Evolutionary conservation across 2,113 vertebrate species (phyloP), one percentile per base, ranked within the genome.

Genomic region (Nettapus auritus): DNA sequence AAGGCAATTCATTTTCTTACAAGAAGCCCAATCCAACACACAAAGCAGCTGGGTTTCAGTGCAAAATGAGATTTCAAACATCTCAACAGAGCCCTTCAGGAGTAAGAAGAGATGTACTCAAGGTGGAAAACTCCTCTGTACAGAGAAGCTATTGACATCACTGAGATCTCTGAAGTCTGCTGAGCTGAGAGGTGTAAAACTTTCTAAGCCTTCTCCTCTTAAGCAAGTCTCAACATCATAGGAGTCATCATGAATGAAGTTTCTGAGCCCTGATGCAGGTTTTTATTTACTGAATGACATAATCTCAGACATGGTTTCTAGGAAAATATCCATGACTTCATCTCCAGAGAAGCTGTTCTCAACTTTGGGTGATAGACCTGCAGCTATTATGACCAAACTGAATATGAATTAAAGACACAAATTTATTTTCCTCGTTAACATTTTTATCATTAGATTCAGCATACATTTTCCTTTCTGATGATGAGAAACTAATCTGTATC

Each of bases 1-100:
- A 78, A 89, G 81, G 93, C 90, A 89, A 93, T 82, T 86, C 4
- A 66, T 95, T 88, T 90, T 89, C 74, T 84, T 84, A 71, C 88
- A 90, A 89, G 82, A 86, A 89, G 69, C 18, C 42, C 4, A 81
- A 88, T 75, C 42, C 20, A 88, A 77, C 60, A 71, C 34, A 93
- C 38, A 70, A 94, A 90, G 33, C 31, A 81, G 64, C 56, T 86
- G 73, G 13, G 44, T 57, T 94, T 89, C 13, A 8, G 29, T 57
- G 66, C 62, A 94, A 96, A 93, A 93, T 95, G 69, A 83, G 44
- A 79, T 73, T 62, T 93, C 69, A 86, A 81, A 90, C 4, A 4
- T 50, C 57, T 82, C 60, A 84, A 78, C 1, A 50, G 48, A 94
- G 57, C 48, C 44, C 22, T 89, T 86, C 38, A 84, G 66, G 48